These are phyloP conservation scores for Microcaecilia unicolor DNA, from an alignment of 2,797 vertebrate genomes.

Conservation along the genomic window DNA sequence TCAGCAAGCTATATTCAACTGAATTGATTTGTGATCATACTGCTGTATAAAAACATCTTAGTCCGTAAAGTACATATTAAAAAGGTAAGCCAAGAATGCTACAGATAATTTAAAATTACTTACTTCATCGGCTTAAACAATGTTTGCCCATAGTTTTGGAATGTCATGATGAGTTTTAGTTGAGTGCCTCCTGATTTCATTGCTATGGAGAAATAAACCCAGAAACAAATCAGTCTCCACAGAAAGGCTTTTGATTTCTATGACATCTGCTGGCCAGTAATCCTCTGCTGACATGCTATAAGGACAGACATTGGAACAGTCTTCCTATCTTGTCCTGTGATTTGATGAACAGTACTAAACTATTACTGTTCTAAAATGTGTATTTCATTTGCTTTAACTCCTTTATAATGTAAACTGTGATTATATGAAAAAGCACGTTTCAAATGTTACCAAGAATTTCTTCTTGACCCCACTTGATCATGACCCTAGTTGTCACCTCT, in stretches of 20 bases:
- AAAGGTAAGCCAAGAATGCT: neutral
- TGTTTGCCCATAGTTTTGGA: constrained; percentile 96
- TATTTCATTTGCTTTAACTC: constrained; percentile 2
- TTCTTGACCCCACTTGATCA: constrained; percentile 3
- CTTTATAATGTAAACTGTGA: neutral
- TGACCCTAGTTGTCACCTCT: constrained; percentile 5
- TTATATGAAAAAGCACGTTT: constrained; percentile 6
- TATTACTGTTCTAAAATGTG: neutral
- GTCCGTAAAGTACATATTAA: no score
- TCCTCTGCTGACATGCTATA: no score
- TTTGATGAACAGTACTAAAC: constrained; percentile 3
- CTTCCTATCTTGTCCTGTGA: neutral
- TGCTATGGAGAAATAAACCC: constrained; percentile 51
- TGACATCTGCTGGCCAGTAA: no score
- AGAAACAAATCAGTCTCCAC: neutral
- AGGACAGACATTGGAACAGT: neutral
- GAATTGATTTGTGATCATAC: no score
- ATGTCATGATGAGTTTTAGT: constrained; percentile 97
- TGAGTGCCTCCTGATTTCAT: constrained; percentile 98
- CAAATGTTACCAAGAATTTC: constrained; percentile 8
- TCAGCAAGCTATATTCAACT: no score
- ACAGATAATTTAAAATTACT: constrained; percentile 31
- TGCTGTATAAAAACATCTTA: no score
- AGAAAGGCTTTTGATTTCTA: no score
- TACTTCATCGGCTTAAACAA: constrained; percentile 85